phyloP scores from a whole-genome alignment of 2,888 invertebrate species.

The Sabatieria punctata region DNA sequence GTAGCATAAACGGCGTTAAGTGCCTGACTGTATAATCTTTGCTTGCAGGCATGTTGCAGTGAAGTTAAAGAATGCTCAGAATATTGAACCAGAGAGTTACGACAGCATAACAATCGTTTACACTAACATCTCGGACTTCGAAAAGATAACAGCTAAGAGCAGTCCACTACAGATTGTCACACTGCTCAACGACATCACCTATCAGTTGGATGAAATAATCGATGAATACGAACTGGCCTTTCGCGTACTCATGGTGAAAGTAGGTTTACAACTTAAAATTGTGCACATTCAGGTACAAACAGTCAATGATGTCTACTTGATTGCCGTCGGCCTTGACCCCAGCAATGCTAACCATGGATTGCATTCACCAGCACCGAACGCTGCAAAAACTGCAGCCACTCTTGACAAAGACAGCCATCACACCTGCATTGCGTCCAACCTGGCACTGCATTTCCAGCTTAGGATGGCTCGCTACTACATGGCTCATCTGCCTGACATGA shows the following conservation, averaged over 20 bases:
- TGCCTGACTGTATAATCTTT: no score
- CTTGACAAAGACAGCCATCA: no score
- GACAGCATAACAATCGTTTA: slow-evolving; percentile 79
- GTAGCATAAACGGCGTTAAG: no score
- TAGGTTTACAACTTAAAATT: no score
- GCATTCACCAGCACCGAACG: not conserved
- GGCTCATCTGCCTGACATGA: slow-evolving; percentile 3
- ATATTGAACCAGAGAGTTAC: slow-evolving; percentile 75
- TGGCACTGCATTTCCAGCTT: slow-evolving; percentile 3
- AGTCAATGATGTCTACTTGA: slow-evolving; percentile 8
- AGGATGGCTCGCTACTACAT: no score
- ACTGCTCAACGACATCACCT: slow-evolving; percentile 67
- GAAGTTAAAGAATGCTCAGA: slow-evolving; percentile 68
- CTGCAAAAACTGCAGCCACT: not conserved
- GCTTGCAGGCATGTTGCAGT: slow-evolving; percentile 62
- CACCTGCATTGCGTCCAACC: not conserved
- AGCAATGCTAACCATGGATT: not conserved
- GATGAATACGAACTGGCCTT: no score
- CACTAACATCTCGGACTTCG: slow-evolving; percentile 84
- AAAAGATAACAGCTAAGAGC: slow-evolving; percentile 76
- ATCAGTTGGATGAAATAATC: slow-evolving; percentile 70
- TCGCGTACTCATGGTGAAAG: no score
- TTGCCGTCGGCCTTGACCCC: slow-evolving; percentile 3
- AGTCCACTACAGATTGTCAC: no score
- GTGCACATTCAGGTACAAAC: slow-evolving; percentile 9